phyloP scores from a whole-genome alignment of 2,797 vertebrate species.

The Xerus rutilus region DNA sequence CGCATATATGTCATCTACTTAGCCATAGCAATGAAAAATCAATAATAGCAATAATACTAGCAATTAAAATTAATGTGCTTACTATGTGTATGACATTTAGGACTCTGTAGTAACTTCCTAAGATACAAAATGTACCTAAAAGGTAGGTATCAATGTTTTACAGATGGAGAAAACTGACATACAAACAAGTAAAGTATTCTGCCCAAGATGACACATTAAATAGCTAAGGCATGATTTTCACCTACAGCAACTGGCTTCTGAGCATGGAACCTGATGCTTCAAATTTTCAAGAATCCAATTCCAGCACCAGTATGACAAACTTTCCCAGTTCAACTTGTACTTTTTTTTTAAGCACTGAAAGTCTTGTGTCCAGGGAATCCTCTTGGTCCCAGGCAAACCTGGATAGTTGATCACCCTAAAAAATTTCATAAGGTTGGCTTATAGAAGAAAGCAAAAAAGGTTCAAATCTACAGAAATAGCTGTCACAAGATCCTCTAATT shows the following conservation, averaged over 20 bases:
- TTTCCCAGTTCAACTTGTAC: background rate
- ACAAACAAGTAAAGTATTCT: background rate
- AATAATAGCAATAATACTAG: background rate
- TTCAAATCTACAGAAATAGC: background rate
- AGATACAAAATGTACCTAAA: background rate
- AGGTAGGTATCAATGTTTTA: background rate
- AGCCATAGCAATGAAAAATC: background rate
- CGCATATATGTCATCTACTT: background rate
- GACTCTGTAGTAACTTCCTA: background rate
- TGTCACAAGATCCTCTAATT: background rate
- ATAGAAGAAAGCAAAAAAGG: background rate
- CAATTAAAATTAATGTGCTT: background rate
- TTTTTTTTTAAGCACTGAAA: background rate
- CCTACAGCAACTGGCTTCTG: background rate
- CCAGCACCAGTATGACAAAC: background rate
- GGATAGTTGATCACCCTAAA: background rate
- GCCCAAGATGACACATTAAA: background rate
- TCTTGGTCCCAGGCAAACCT: background rate
- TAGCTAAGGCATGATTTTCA: background rate
- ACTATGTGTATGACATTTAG: background rate
- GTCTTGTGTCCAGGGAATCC: background rate
- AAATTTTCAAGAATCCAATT: background rate
- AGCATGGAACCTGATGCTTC: background rate
- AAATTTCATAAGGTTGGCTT: background rate
- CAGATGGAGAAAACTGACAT: background rate